Base-by-base conservation (phyloP, 1,140 invertebrate genomes). In the Acyrthosiphon pisum region DNA sequence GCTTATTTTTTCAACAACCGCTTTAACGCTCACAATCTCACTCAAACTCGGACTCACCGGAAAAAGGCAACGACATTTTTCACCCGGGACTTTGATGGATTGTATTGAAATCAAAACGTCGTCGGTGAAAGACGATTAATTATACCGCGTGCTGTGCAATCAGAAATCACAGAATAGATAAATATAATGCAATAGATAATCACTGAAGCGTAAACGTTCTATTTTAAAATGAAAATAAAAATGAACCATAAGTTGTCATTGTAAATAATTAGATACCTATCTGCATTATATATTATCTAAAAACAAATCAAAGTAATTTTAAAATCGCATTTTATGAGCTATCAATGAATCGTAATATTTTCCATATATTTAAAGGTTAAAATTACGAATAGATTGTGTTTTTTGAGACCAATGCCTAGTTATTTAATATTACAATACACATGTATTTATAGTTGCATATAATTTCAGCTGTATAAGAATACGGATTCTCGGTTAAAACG, bases 51-150 rank as follows among this genome's bases (percentile, higher is more conserved):
- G 87, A 50, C 68, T 83, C n/a, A 7, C 44, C 76, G 26, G 76
- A 26, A 56, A 50, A 84, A 93, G 23, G 48, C 91, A 53, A 93
- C 91, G 81, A 68, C 76, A 84, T 93, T 93, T 93, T 93, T 93
- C 91, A 93, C 37, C 35, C 35, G 22, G 46, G 91, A 93, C 91
- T 93, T 93, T 93, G 91, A 93, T 93, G 46, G 91, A 93, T 93
- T 56, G 76, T 93, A 93, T 93, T 56, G 50, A 93, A 93, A 93
- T 93, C 91, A 93, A 86, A 93, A 93, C 35, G 91, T 83, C 91
- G 14, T n/a, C 35, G 68, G 60, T 53, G 60, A 50, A 92, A 8
- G 8, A 37, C 91, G 81, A 93, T 93, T 56, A 93, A 93, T 93
- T 93, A 93, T 93, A 84, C 91, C 44, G 37, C 46, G 11, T 46